Evolutionary conservation across 2,797 vertebrate genomes (phyloP), one percentile per base, ranked within the genome.

Genomic region (Poeciliopsis presidionis): DNA sequence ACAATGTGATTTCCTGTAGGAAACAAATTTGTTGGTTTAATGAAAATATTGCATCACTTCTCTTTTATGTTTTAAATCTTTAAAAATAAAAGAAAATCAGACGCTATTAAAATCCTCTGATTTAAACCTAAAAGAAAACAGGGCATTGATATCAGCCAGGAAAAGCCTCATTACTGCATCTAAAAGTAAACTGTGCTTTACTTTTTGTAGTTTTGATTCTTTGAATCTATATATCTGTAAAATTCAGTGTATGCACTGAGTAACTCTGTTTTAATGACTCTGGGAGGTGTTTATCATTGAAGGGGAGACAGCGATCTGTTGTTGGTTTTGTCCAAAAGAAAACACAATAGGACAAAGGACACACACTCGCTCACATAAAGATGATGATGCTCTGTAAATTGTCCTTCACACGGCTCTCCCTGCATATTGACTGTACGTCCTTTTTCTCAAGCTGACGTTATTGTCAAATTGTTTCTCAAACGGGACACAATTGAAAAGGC

Each of bases 401-500:
- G 97, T 96, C 98, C 98, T 99, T 98, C 97, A 98, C 94, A 86
- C 86, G 83, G 93, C 96, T 94, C 96, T 95, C 95, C 94, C 94
- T 91, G 88, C 87, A 76, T 98, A 98, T 98, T 95, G 97, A 98
- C 97, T 96, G 92, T 81, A 94, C 95, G 94, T 96, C 95, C 96
- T 92, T 88, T 91, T 90, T 96, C 96, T 95, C 95, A 95, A 94
- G 93, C 96, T 95, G 95, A 97, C 95, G 96, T 98, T 98, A 98
- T 98, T 98, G 97, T 97, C 96, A 97, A 98, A 98, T 97, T 98
- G 97, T 98, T 98, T 97, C 96, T 97, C 96, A 97, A 98, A 97
- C 96, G 95, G 96, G 96, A 95, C 94, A 95, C 97, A 98, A 97
- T 97, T 97, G 97, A 97, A 97, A 96, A 97, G 92, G 95, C 96